Conservation (phyloP, 2,113 vertebrate species). For the Macaca fascicularis region T2T-MFA8v1.1 NC_088381.1:35767001-35767500, state of each 20-base stretch:
- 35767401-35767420: not conserved
- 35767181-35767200: accelerated
- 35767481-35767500: not conserved
- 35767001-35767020: not conserved
- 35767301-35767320: not conserved
- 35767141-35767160: not conserved
- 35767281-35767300: not conserved
- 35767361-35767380: not conserved
- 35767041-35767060: not conserved
- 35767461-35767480: not conserved
- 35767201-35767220: not conserved
- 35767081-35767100: not conserved
- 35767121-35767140: not conserved
- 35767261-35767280: not conserved
- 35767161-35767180: not conserved
- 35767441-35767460: not conserved
- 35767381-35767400: not conserved
- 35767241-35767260: too few species aligned
- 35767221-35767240: not conserved
- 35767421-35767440: not conserved
- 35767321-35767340: not conserved
- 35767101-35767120: not conserved
- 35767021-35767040: not conserved
- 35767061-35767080: not conserved
- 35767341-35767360: not conserved